Evolutionary conservation across 1,140 invertebrate genomes (phyloP).

Genomic region (Anoplophora glabripennis): DNA sequence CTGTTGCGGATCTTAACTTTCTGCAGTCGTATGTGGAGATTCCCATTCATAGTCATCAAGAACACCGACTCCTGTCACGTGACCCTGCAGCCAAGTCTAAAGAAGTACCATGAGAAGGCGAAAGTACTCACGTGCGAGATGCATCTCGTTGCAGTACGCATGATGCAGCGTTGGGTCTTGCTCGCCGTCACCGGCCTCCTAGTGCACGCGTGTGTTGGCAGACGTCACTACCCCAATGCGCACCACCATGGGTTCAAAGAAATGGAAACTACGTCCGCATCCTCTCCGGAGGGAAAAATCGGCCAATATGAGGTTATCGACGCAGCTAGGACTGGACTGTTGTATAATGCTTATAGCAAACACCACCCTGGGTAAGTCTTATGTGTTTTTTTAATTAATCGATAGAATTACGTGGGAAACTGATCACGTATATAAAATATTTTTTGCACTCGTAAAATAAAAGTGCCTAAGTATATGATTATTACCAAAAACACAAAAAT

Average conservation of each 20-base stretch:
- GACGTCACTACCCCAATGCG: neutral
- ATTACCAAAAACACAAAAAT: too few relatives aligned
- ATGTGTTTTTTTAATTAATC: neutral
- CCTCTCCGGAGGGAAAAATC: neutral
- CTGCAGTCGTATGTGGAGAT: too few relatives aligned
- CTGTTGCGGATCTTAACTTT: too few relatives aligned
- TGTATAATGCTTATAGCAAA: conserved; percentile 34
- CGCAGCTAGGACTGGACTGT: conserved; percentile 22
- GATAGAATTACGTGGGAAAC: too few relatives aligned
- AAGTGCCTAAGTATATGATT: too few relatives aligned
- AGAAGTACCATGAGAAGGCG: conserved; percentile 12
- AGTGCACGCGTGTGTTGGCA: neutral
- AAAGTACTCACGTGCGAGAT: conserved; percentile 12
- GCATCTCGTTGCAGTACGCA: neutral
- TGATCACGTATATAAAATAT: too few relatives aligned
- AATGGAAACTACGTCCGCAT: neutral
- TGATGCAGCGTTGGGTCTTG: neutral
- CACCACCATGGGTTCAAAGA: neutral
- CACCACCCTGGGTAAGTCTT: conserved; percentile 34
- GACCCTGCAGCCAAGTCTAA: conserved; percentile 4
- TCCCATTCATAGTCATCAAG: too few relatives aligned
- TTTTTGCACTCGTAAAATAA: too few relatives aligned
- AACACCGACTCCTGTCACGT: conserved; percentile 9
- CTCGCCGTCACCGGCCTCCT: neutral
- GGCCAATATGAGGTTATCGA: conserved; percentile 13